Evolutionary conservation across 2,797 vertebrate species (phyloP).

Genomic region (Psittacula echo): DNA sequence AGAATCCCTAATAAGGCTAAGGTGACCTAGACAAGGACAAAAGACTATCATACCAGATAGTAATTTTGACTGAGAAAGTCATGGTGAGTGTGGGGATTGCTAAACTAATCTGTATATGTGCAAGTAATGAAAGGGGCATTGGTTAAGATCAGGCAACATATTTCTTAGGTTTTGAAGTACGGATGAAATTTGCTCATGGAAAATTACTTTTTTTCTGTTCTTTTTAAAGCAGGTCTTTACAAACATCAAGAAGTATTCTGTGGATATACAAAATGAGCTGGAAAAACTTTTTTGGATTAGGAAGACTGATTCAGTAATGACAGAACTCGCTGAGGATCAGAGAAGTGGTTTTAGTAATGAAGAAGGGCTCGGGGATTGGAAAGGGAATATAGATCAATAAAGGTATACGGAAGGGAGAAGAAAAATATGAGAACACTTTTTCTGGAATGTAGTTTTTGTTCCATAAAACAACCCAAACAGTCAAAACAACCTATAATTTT

Average conservation of each 20-base stretch:
- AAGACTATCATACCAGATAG: not conserved
- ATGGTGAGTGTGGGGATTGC: not conserved
- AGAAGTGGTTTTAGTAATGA: not conserved
- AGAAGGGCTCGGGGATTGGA: not conserved
- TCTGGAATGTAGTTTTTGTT: not conserved
- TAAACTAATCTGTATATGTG: not conserved
- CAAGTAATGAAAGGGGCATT: not conserved
- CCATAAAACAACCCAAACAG: not conserved
- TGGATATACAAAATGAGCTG: not conserved
- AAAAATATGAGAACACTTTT: not conserved
- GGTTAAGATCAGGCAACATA: not conserved
- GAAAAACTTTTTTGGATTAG: slow-evolving; percentile 11
- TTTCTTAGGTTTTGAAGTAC: not conserved
- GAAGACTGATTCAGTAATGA: not conserved
- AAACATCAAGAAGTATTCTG: not conserved
- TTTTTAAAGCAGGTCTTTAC: not conserved
- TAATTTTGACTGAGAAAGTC: not conserved
- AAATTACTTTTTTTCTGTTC: not conserved
- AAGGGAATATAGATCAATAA: not conserved
- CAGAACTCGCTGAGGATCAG: not conserved
- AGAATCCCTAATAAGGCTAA: not conserved
- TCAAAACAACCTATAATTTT: not conserved
- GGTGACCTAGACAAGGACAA: not conserved
- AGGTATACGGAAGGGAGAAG: not conserved
- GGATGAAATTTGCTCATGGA: not conserved